Evolutionary conservation across 2,113 vertebrate genomes (phyloP).

Genomic region (Coreoperca whiteheadi): DNA sequence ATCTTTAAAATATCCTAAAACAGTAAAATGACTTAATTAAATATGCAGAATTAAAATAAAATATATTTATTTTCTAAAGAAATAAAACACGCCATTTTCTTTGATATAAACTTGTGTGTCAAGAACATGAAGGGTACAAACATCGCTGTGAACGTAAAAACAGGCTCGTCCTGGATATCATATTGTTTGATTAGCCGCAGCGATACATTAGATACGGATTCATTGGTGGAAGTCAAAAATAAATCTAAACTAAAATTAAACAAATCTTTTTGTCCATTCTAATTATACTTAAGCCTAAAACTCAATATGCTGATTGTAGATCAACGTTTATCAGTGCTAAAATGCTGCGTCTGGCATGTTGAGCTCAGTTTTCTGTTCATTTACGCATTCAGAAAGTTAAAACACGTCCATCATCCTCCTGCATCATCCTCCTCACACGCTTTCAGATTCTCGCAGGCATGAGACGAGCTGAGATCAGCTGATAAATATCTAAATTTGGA

Average conservation of each 20-base stretch:
- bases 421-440: background rate
- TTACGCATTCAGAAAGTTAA: background rate
- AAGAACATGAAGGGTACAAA: background rate
- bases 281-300: background rate
- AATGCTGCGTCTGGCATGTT: background rate
- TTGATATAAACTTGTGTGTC: background rate
- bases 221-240: constrained; percentile 13
- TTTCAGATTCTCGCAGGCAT: constrained; percentile 3
- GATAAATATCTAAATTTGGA: constrained; percentile 45
- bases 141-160: background rate
- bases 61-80: background rate
- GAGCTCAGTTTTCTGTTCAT: background rate
- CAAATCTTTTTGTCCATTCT: background rate
- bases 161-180: background rate
- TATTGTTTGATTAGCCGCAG: background rate
- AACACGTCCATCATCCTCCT: background rate
- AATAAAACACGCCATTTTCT: background rate
- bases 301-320: constrained; percentile 1
- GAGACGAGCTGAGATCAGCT: constrained; percentile 20
- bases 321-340: background rate
- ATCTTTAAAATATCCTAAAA: background rate
- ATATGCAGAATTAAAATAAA: background rate
- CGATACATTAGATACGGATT: constrained; percentile 1
- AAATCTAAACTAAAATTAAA: background rate
- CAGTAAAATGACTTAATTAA: background rate